Conservation (phyloP, 1,140 invertebrate genomes). For the Halotydeus destructor region DNA sequence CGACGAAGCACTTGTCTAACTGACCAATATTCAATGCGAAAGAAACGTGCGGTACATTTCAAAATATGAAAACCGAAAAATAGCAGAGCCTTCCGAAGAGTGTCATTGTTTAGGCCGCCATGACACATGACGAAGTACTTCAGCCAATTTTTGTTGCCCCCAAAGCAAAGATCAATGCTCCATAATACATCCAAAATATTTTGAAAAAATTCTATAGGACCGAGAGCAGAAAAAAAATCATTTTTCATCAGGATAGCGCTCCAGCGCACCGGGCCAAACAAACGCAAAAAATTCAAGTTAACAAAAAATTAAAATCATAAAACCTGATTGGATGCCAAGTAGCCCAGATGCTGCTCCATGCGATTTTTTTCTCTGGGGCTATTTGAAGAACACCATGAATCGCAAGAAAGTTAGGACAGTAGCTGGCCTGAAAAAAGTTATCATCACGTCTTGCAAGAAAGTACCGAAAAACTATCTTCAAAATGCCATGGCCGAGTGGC, state of each 20-base stretch:
- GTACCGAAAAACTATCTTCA: not conserved
- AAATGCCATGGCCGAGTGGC: not conserved
- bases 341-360: not conserved
- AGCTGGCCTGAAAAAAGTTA: not conserved
- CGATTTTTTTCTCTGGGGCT: slow-evolving; percentile 8
- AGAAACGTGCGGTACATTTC: not conserved
- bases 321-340: not conserved
- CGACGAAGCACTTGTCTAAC: not conserved
- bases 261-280: slow-evolving; percentile 2
- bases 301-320: no score
- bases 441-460: not conserved
- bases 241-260: slow-evolving; percentile 7
- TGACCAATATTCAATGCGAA: not conserved
- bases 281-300: no score
- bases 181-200: not conserved
- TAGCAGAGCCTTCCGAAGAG: not conserved
- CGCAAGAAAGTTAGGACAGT: not conserved
- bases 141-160: not conserved
- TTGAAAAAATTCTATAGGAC: not conserved
- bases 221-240: no score
- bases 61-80: not conserved
- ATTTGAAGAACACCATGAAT: not conserved
- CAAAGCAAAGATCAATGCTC: not conserved
- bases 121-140: not conserved
- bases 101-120: not conserved